These are phyloP conservation scores for Papilio glaucus DNA, from an alignment of 1,140 invertebrate species.

Conservation along the genomic window DNA sequence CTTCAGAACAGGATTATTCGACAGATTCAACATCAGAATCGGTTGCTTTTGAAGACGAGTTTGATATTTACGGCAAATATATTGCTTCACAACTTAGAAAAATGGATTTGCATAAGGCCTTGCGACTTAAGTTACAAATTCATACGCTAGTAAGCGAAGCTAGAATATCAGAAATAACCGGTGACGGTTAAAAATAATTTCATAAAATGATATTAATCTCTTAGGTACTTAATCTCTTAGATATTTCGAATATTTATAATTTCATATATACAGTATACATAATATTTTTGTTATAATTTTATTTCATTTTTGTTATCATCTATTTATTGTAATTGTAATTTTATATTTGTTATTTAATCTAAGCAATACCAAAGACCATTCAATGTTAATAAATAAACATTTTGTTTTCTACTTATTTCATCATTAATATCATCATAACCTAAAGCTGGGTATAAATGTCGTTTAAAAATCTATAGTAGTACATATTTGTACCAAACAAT, in stretches of 20 bases:
- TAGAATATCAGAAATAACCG: slow-evolving; percentile 50
- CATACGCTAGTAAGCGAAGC: slow-evolving; percentile 65
- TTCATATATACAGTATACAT: too few species aligned
- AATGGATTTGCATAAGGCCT: slow-evolving; percentile 62
- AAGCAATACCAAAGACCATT: too few species aligned
- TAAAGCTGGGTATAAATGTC: too few species aligned
- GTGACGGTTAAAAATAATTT: slow-evolving; percentile 25
- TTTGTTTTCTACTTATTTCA: too few species aligned
- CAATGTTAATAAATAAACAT: too few species aligned
- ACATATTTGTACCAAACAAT: too few species aligned
- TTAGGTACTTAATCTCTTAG: not conserved
- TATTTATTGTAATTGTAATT: too few species aligned
- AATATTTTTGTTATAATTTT: not conserved
- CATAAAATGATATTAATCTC: slow-evolving; percentile 10
- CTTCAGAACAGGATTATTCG: slow-evolving; percentile 44
- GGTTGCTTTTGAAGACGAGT: slow-evolving; percentile 58
- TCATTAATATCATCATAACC: too few species aligned
- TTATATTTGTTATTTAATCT: too few species aligned
- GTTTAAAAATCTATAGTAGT: too few species aligned
- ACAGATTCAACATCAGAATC: slow-evolving; percentile 45
- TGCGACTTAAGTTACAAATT: slow-evolving; percentile 64
- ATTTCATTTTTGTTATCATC: not conserved
- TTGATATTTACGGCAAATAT: slow-evolving; percentile 73
- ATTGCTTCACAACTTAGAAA: slow-evolving; percentile 65
- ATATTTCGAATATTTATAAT: not conserved